phyloP scores from a whole-genome alignment of 2,888 invertebrate genomes.

The Harmothoe impar region DNA sequence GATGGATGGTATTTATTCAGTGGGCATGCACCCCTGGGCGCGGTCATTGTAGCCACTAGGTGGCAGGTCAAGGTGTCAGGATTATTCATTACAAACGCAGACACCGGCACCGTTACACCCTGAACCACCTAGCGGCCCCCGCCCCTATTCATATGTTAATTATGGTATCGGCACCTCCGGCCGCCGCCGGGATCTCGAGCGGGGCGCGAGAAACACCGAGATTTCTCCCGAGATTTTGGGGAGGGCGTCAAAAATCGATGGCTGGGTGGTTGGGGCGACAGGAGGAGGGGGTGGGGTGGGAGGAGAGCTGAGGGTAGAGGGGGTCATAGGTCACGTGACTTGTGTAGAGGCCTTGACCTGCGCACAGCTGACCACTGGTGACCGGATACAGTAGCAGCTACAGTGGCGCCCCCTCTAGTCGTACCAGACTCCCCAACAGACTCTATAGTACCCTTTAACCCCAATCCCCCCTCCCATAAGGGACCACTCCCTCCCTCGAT shows the following conservation, averaged over 20 bases:
- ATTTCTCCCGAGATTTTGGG: conserved; percentile 48
- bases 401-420: background rate
- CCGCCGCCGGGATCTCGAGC: conserved; percentile 8
- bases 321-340: conserved; percentile 34
- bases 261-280: background rate
- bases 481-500: background rate
- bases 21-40: conserved; percentile 45
- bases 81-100: conserved; percentile 61
- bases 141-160: conserved; percentile 58
- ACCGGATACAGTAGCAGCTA: background rate
- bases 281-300: background rate
- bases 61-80: conserved; percentile 37
- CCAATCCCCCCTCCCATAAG: background rate
- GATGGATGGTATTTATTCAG: conserved; percentile 59
- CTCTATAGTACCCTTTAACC: conserved; percentile 6
- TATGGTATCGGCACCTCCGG: conserved; percentile 2
- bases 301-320: background rate
- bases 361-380: conserved; percentile 41
- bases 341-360: conserved; percentile 20
- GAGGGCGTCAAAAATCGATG: conserved; percentile 36
- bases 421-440: background rate
- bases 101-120: conserved; percentile 47
- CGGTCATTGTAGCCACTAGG: conserved; percentile 1
- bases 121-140: background rate
- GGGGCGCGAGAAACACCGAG: conserved; percentile 17